A percentile compares a stretch with the other conserved stretches of the same genome.
These are phyloP conservation scores for Melozone crissalis DNA, from an alignment of 2,113 vertebrate genomes.

Conservation along the genomic window DNA sequence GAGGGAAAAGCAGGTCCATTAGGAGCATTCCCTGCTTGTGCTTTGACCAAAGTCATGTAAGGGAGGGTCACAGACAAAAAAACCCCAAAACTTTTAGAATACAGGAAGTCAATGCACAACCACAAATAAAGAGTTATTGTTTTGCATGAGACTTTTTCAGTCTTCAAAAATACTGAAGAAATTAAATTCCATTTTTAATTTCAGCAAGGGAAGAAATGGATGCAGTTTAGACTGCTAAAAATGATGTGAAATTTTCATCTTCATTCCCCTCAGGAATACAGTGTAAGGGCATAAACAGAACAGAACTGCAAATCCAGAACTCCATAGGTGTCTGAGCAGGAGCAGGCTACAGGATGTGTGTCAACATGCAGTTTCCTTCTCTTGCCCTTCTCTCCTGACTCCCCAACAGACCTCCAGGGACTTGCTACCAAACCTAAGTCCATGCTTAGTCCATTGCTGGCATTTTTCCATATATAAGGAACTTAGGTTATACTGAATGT, in stretches of 20 bases:
- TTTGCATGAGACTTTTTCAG: neutral
- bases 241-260: neutral
- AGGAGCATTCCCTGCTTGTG: neutral
- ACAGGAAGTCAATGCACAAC: neutral
- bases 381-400: neutral
- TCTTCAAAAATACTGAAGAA: neutral
- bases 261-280: neutral
- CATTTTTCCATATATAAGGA: neutral
- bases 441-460: neutral
- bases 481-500: neutral
- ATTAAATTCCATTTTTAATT: neutral
- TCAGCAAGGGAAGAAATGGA: neutral
- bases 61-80: neutral
- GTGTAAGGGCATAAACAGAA: neutral
- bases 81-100: neutral
- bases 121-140: neutral
- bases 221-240: neutral
- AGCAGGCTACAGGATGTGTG: accelerated
- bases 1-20: neutral
- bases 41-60: neutral
- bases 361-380: neutral
- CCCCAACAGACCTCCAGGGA: neutral
- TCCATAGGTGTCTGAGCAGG: neutral
- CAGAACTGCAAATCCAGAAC: neutral
- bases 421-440: neutral